Base-by-base conservation (phyloP, 2,113 vertebrate genomes). In the Chaetops frenatus region DNA sequence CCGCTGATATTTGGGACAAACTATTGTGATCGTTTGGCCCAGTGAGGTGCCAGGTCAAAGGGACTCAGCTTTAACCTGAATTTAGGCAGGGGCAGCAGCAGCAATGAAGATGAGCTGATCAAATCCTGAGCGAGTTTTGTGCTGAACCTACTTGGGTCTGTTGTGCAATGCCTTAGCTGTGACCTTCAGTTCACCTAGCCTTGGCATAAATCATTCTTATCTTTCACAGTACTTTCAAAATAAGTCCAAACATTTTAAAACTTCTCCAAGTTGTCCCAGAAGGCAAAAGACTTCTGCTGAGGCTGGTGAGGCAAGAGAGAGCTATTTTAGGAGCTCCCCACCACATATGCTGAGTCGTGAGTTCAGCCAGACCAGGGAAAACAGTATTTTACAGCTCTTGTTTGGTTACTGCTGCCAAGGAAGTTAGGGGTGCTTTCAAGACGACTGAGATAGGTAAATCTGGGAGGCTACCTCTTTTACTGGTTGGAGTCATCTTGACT, bases 201-300 rank as follows among this genome's bases (percentile, higher is more conserved):
- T 78, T 74, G 83, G 73, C 88, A 70, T 29, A 74, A 47, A 81
- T 86, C 57, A 27, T 74, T 86, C 86, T 95, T 96, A 97, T 97
- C 95, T 92, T 83, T 66, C 90, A 44, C 61, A 86, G 78, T n/a
- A 67, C 88, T 96, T 95, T 96, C 93, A 96, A 86, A 94, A 86
- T 84, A 74, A 88, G 47, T 70, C 69, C 91, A 86, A 94, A 74
- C 60, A 71, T 84, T 90, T 92, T 64, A 60, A 86, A 90, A 76
- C 40, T 90, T 86, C 83, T 86, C 86, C n/a, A 20, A 92, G 86
- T 64, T 85, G 81, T 93, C 93, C 72, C 94, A 95, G 86, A 88
- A 86, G 88, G 79, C 94, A 90, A 45, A 92, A 90, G 80, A 48
- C 79, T 80, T 71, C 69, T 93, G 80, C 90, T 5, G 64, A 88